phyloP scores from a whole-genome alignment of 53 echinoderm and acorn worm genomes.

The Pentamera pediparva region DNA sequence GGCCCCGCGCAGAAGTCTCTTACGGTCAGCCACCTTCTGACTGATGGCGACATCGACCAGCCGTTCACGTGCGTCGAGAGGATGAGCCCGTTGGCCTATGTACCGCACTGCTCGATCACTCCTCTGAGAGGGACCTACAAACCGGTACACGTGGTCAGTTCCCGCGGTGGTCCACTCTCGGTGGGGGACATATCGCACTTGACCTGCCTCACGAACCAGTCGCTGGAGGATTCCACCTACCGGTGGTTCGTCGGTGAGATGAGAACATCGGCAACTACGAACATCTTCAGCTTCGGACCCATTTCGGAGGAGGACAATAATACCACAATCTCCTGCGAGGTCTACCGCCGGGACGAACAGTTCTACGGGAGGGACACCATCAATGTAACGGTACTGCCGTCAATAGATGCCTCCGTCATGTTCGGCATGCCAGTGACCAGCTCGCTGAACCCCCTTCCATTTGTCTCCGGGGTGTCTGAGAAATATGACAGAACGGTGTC shows the following conservation, averaged over 20 bases:
- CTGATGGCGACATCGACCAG: slow-evolving; percentile 14
- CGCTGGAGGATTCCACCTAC: neutral
- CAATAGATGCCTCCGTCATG: neutral
- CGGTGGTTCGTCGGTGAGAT: slow-evolving; percentile 4
- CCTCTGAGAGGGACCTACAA: slow-evolving; percentile 7
- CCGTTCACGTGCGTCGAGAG: slow-evolving; percentile 20
- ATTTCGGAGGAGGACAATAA: neutral
- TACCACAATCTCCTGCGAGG: neutral
- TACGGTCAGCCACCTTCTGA: neutral
- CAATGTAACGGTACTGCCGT: neutral
- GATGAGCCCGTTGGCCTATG: slow-evolving; percentile 4
- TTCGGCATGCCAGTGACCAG: neutral
- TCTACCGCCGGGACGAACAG: neutral
- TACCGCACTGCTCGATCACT: slow-evolving; percentile 2
- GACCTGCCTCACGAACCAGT: slow-evolving; percentile 1
- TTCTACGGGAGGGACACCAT: neutral
- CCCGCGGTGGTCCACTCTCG: neutral
- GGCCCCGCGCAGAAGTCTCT: neutral
- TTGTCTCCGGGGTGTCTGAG: neutral
- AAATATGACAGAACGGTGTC: neutral
- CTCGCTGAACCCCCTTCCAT: neutral
- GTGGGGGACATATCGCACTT: neutral
- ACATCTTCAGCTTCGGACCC: slow-evolving; percentile 14
- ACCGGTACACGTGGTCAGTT: slow-evolving; percentile 7
- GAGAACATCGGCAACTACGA: neutral